phyloP scores from a whole-genome alignment of 1,140 invertebrate genomes.

The Heliothis virescens region DNA sequence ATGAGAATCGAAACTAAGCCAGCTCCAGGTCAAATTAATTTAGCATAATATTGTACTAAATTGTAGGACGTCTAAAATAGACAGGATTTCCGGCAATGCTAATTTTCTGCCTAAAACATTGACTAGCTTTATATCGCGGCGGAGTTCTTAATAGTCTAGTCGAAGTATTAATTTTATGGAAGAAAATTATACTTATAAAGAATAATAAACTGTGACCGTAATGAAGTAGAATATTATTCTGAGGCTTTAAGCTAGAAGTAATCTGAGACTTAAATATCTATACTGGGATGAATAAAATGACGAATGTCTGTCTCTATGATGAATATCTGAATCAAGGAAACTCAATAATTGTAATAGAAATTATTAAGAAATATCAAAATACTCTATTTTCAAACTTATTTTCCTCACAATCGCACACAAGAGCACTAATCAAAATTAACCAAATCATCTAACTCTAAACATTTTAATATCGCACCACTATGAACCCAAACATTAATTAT shows the following conservation, averaged over 20 bases:
- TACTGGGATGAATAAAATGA: too few species aligned
- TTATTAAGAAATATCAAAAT: too few species aligned
- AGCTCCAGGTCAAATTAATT: too few species aligned
- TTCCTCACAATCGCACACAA: too few species aligned
- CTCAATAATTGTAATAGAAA: too few species aligned
- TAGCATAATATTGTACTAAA: not conserved
- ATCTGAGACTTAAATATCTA: too few species aligned
- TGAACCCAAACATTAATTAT: slow-evolving; percentile 42
- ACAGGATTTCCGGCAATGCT: slow-evolving; percentile 12
- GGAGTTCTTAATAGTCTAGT: not conserved
- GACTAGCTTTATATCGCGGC: not conserved
- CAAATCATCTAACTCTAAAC: not conserved
- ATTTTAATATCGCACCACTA: slow-evolving; percentile 6
- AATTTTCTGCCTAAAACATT: not conserved
- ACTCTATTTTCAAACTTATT: too few species aligned
- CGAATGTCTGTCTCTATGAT: too few species aligned
- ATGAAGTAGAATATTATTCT: not conserved
- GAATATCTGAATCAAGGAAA: too few species aligned
- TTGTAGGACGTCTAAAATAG: not conserved
- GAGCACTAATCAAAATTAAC: not conserved
- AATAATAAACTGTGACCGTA: not conserved
- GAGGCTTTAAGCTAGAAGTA: not conserved
- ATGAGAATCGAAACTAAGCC: not conserved
- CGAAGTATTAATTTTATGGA: slow-evolving; percentile 10
- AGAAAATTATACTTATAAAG: not conserved